Evolutionary conservation across 2,113 vertebrate genomes (phyloP).

Genomic region (Strix uralensis): DNA sequence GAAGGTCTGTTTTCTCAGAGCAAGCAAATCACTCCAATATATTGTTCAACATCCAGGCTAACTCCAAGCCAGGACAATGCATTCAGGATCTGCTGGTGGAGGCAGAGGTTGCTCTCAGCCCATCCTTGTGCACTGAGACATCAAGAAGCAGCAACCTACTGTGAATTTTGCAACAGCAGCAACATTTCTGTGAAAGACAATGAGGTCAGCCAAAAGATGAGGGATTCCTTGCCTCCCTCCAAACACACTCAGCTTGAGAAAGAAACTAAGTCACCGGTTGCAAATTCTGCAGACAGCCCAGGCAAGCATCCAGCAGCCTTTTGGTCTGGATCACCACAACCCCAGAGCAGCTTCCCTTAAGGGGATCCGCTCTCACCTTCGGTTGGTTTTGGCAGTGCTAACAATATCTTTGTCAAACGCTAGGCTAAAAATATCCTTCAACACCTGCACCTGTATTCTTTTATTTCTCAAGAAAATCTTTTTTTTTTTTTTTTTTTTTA

Average conservation of each 20-base stretch:
- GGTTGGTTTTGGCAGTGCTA: neutral
- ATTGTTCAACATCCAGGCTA: neutral
- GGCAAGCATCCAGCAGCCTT: neutral
- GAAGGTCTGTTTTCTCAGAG: neutral
- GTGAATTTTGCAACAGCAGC: neutral
- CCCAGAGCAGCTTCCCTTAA: neutral
- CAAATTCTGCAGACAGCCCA: neutral
- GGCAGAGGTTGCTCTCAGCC: neutral
- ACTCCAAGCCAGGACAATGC: neutral
- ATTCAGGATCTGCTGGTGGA: neutral
- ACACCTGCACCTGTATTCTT: neutral
- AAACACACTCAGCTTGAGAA: neutral
- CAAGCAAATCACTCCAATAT: neutral
- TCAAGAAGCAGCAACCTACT: neutral
- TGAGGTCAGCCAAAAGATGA: neutral
- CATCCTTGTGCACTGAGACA: neutral
- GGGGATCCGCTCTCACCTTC: neutral
- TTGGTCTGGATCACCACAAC: neutral
- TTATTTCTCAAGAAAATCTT: neutral
- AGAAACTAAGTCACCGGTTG: neutral
- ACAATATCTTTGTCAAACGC: neutral
- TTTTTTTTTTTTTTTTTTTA: neutral
- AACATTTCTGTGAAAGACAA: neutral
- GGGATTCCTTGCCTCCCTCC: neutral
- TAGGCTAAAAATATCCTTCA: neutral